Percentiles rank a stretch among this genome's conserved stretches.
These are phyloP conservation scores for Drosophila mercatorum DNA, from an alignment of 2,888 invertebrate species.

Conservation along the genomic window DNA sequence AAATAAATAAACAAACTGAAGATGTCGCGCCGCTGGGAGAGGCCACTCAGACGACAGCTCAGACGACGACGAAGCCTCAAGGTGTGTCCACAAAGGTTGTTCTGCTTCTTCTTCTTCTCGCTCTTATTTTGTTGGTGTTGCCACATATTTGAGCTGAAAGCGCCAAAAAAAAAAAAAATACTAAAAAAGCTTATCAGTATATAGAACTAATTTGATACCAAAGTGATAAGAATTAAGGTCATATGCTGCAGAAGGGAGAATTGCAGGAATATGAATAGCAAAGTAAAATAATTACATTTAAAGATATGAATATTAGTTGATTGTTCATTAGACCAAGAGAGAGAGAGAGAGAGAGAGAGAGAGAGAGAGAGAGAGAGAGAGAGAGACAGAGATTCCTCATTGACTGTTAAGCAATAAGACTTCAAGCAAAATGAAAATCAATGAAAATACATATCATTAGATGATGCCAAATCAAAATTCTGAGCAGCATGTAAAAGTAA, in stretches of 20 bases:
- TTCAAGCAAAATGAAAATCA: no score
- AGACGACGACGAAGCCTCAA: conserved; percentile 34
- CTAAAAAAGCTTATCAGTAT: conserved; percentile 39
- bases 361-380: no score
- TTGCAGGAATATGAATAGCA: no score
- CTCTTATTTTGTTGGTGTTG: conserved; percentile 3
- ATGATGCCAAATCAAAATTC: no score
- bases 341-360: no score
- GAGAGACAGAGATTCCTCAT: no score
- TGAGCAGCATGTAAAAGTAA: no score
- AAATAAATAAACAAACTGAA: conserved; percentile 56
- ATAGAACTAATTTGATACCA: conserved; percentile 33
- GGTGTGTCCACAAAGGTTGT: conserved; percentile 45
- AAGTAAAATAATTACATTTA: background rate
- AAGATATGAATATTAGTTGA: no score
- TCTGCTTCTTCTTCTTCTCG: conserved; percentile 4
- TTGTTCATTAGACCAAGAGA: no score
- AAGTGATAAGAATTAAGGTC: conserved; percentile 45
- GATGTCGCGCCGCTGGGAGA: conserved; percentile 36
- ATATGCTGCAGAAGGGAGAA: conserved; percentile 11
- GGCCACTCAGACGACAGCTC: conserved; percentile 18
- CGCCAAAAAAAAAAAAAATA: conserved; percentile 6
- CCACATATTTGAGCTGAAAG: conserved; percentile 15
- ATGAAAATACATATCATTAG: no score
- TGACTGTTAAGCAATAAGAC: no score